A percentile compares a stretch with the other conserved stretches of the same genome.
phyloP scores from a whole-genome alignment of 2,113 vertebrate genomes.

The Carassius gibelio region DNA sequence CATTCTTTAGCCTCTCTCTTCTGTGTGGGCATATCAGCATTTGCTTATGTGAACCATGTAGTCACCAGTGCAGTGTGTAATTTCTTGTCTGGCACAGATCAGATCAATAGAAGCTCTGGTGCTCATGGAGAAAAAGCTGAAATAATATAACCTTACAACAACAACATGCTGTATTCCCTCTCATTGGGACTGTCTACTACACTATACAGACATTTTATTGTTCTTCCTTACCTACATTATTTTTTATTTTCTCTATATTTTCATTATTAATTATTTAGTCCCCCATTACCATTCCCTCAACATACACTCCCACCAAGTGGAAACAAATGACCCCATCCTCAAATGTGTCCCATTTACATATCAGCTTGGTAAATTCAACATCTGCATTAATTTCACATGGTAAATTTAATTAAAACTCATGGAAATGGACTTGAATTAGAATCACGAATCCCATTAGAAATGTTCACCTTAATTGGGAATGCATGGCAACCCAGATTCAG shows the following conservation, averaged over 20 bases:
- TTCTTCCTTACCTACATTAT: not conserved
- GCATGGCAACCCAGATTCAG: not conserved
- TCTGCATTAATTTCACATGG: not conserved
- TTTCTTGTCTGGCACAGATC: not conserved
- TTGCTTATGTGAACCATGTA: not conserved
- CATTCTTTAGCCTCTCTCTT: slow-evolving; percentile 23
- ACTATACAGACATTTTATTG: not conserved
- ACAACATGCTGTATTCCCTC: not conserved
- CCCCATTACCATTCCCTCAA: not conserved
- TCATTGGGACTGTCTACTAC: not conserved
- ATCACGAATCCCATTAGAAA: not conserved
- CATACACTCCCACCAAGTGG: slow-evolving; percentile 13
- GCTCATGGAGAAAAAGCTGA: not conserved
- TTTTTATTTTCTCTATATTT: not conserved
- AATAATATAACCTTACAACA: not conserved
- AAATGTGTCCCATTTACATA: not conserved
- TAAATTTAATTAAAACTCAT: not conserved
- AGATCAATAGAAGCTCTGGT: not conserved
- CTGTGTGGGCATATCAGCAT: not conserved
- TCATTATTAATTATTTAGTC: not conserved
- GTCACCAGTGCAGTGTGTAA: not conserved
- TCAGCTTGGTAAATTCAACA: not conserved
- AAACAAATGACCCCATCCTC: not conserved
- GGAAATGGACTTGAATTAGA: not conserved
- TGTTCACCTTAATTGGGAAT: not conserved